Evolutionary conservation across 2,113 vertebrate species (phyloP).

Genomic region (Ciconia maguari): DNA sequence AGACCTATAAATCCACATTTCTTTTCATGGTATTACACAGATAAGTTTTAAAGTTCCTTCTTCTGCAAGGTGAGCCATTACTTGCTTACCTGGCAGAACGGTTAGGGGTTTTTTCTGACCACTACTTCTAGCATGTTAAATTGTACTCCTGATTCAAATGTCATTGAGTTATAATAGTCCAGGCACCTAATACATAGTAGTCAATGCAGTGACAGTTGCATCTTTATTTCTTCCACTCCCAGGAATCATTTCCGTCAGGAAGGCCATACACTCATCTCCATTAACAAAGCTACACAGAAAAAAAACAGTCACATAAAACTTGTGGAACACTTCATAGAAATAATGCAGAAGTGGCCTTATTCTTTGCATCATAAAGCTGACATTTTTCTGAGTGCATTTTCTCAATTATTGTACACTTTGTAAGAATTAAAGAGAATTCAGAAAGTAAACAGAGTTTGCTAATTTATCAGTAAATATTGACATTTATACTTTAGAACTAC

Average conservation of each 20-base stretch:
- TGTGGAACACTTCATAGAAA: not conserved
- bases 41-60: not conserved
- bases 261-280: not conserved
- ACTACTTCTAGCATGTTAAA: not conserved
- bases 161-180: not conserved
- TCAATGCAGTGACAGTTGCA: not conserved
- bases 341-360: not conserved
- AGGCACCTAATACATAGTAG: not conserved
- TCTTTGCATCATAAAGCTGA: not conserved
- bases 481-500: not conserved
- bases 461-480: not conserved
- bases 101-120: not conserved
- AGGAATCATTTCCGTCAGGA: not conserved
- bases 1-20: not conserved
- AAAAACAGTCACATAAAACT: not conserved
- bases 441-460: not conserved
- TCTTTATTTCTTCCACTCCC: not conserved
- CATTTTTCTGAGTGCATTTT: not conserved
- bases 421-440: not conserved
- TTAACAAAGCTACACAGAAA: not conserved
- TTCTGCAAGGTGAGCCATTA: not conserved
- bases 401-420: not conserved
- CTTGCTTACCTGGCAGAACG: not conserved
- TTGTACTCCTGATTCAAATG: not conserved
- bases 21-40: not conserved